These are phyloP conservation scores for Drosophila ercepeae DNA, from an alignment of 1,140 invertebrate species.

Conservation along the genomic window DNA sequence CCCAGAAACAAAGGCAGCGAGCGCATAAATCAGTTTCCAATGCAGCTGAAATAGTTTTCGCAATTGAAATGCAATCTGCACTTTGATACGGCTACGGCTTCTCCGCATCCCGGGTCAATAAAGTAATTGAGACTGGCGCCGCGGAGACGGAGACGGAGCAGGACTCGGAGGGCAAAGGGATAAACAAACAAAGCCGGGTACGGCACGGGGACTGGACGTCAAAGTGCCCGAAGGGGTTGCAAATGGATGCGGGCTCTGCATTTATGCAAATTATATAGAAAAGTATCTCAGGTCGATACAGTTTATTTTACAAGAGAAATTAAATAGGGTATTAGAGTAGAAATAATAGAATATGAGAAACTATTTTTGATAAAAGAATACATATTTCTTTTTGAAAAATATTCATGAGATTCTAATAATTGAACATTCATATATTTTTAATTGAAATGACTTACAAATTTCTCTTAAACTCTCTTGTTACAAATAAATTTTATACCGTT, in stretches of 20 bases:
- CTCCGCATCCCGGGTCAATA: constrained; percentile 58
- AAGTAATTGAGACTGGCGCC: constrained; percentile 81
- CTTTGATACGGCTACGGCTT: not conserved
- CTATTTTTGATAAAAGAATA: no score
- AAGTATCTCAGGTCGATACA: constrained; percentile 26
- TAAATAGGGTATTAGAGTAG: not conserved
- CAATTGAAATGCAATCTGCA: constrained; percentile 56
- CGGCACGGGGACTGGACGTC: constrained; percentile 13
- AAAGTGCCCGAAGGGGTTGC: constrained; percentile 34
- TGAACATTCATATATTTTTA: no score
- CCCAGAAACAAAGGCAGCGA: constrained; percentile 41
- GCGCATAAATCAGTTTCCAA: constrained; percentile 25
- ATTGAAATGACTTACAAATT: not conserved
- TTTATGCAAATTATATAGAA: constrained; percentile 46
- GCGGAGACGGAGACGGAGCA: constrained; percentile 27
- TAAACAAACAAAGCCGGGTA: constrained; percentile 38
- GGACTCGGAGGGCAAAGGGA: constrained; percentile 18
- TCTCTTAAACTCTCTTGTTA: not conserved
- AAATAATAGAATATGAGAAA: not conserved
- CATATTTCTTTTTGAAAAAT: no score
- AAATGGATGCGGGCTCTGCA: constrained; percentile 52
- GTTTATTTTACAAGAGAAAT: constrained; percentile 24
- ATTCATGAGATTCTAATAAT: no score
- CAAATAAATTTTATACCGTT: not conserved
- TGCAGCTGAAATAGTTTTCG: constrained; percentile 42